A percentile compares a stretch with the other conserved stretches of the same genome.
Conservation (phyloP, 2,113 vertebrate genomes). For the Eretmochelys imbricata region DNA sequence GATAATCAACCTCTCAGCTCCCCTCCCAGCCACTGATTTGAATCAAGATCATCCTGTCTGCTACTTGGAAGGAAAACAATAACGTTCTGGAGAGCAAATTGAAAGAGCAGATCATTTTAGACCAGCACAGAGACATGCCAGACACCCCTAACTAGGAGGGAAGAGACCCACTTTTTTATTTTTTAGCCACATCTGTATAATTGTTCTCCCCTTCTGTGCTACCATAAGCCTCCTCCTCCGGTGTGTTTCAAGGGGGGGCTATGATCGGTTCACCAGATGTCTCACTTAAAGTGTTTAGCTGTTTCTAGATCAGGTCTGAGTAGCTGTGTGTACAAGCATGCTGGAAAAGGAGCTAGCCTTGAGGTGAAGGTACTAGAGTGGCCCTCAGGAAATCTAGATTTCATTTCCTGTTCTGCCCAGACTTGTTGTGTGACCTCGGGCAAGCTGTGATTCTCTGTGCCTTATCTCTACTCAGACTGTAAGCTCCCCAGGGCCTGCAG, state of each 20-base stretch:
- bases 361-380: neutral
- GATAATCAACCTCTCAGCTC: neutral
- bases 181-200: neutral
- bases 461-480: neutral
- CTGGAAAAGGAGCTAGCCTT: neutral
- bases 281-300: slow-evolving; percentile 59
- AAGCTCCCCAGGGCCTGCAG: neutral
- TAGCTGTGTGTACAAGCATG: neutral
- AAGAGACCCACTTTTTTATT: neutral
- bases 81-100: neutral
- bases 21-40: neutral
- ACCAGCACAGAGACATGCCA: neutral
- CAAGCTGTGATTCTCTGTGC: neutral
- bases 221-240: neutral
- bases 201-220: neutral
- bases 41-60: neutral
- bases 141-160: neutral
- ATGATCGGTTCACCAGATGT: neutral
- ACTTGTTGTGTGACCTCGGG: neutral
- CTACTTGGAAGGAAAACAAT: neutral
- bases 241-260: neutral
- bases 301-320: slow-evolving; percentile 61
- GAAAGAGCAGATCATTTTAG: neutral
- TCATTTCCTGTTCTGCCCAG: neutral
- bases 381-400: neutral